phyloP scores from a whole-genome alignment of 2,888 invertebrate genomes.

The Dynastes maya region DNA sequence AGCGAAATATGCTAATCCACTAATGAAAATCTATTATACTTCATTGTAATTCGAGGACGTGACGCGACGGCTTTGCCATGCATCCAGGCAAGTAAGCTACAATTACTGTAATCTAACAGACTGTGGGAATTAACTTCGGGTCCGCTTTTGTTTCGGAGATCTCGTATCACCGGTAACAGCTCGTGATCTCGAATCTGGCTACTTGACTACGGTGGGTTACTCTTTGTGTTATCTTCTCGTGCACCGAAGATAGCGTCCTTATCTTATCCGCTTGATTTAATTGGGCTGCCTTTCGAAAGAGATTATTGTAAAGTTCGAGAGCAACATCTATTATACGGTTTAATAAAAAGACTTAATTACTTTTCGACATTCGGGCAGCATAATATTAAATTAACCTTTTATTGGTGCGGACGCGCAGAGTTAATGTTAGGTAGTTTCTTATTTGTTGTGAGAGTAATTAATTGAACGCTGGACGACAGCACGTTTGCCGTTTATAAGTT shows the following conservation, averaged over 20 bases:
- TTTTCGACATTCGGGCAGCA: constrained; percentile 37
- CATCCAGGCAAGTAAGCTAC: constrained; percentile 3
- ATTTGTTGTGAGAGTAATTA: constrained; percentile 37
- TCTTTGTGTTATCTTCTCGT: constrained; percentile 42
- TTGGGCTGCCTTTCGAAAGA: constrained; percentile 36
- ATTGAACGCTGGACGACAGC: constrained; percentile 20
- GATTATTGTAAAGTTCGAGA: constrained; percentile 46
- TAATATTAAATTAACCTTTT: constrained; percentile 46
- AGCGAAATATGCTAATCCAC: constrained; percentile 32
- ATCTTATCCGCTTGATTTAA: constrained; percentile 51
- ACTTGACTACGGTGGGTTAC: constrained; percentile 32
- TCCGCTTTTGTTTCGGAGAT: constrained; percentile 37
- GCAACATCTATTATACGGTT: constrained; percentile 45
- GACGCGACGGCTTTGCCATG: neutral
- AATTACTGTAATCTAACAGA: constrained; percentile 37
- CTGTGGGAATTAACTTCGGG: constrained; percentile 35
- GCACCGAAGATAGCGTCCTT: constrained; percentile 31
- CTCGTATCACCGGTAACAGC: constrained; percentile 33
- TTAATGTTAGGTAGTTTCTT: constrained; percentile 39
- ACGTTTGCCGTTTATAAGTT: constrained; percentile 11
- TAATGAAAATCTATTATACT: constrained; percentile 40
- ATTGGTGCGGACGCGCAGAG: constrained; percentile 26
- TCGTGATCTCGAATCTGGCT: constrained; percentile 18
- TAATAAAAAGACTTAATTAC: constrained; percentile 46
- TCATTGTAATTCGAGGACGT: constrained; percentile 27